Evolutionary conservation across 2,888 invertebrate species (phyloP).

Genomic region (Petrolisthes manimaculis): DNA sequence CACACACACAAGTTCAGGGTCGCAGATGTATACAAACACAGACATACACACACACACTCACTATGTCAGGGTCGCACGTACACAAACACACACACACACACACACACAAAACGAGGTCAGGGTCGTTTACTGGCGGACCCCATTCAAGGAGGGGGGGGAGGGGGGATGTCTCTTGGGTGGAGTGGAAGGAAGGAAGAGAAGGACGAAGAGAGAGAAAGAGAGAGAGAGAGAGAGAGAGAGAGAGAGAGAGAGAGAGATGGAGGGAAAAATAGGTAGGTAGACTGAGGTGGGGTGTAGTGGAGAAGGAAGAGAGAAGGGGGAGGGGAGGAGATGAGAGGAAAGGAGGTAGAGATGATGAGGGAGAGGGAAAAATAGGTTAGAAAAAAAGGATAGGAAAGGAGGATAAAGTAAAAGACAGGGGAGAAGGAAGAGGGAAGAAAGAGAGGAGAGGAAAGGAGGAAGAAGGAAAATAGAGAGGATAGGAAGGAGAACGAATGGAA

Average conservation of each 20-base stretch:
- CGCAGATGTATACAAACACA: background rate
- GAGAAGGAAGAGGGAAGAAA: background rate
- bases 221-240: background rate
- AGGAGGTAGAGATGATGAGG: background rate
- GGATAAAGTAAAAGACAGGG: background rate
- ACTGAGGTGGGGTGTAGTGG: background rate
- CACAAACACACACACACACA: conserved; percentile 5
- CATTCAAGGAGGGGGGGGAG: background rate
- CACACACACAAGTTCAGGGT: too few relatives aligned
- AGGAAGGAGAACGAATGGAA: background rate
- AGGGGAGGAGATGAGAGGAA: background rate
- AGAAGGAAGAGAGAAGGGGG: background rate
- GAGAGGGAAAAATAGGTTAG: background rate
- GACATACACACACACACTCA: background rate
- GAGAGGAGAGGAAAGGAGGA: background rate
- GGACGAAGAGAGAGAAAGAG: background rate
- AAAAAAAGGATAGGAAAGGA: background rate
- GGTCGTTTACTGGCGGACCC: background rate
- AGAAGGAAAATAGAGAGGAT: too few relatives aligned
- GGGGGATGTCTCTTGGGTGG: background rate
- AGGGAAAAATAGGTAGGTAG: background rate
- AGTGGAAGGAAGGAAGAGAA: background rate
- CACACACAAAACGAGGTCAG: background rate
- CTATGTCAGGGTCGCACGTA: background rate
- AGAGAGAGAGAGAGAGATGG: conserved; percentile 6